These are phyloP conservation scores for Anolis apletophallus DNA, from an alignment of 2,797 vertebrate genomes.

Conservation along the genomic window DNA sequence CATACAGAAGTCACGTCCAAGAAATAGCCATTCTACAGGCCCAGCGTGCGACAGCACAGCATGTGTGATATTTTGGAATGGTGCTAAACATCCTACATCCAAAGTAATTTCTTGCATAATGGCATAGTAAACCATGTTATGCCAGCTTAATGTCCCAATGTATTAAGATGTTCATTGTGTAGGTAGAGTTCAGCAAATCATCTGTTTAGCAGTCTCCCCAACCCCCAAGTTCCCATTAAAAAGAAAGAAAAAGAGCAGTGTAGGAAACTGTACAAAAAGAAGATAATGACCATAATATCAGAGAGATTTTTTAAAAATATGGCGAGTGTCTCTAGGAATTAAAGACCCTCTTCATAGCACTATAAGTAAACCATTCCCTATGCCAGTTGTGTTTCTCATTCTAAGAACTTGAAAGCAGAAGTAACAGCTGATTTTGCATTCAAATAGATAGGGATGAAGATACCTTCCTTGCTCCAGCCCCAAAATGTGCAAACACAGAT, in stretches of 20 bases:
- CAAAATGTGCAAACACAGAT: neutral
- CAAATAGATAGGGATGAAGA: too few relatives aligned
- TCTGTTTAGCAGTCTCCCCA: slow-evolving; percentile 62
- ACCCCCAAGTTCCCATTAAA: slow-evolving; percentile 17
- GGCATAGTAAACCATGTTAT: slow-evolving; percentile 42
- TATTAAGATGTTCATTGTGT: slow-evolving; percentile 41
- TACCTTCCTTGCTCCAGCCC: neutral
- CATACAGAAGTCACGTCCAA: too few relatives aligned
- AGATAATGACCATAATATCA: slow-evolving; percentile 52
- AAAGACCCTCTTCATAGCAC: slow-evolving; percentile 27
- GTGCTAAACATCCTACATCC: neutral
- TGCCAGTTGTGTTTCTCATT: slow-evolving; percentile 34
- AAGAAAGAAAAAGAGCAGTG: neutral
- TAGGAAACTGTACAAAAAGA: slow-evolving; percentile 34
- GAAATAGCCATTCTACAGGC: too few relatives aligned
- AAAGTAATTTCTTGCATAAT: slow-evolving; percentile 50
- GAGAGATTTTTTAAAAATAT: slow-evolving; percentile 53
- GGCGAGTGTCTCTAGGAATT: slow-evolving; percentile 60
- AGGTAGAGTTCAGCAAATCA: slow-evolving; percentile 63
- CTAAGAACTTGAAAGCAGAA: slow-evolving; percentile 25
- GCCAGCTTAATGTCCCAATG: slow-evolving; percentile 52
- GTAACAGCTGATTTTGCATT: slow-evolving; percentile 22
- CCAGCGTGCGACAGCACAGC: too few relatives aligned
- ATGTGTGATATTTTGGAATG: slow-evolving; percentile 42
- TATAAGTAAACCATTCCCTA: slow-evolving; percentile 45